These are phyloP conservation scores for Clarias fuscus DNA, from an alignment of 2,797 vertebrate genomes.

Conservation along the genomic window DNA sequence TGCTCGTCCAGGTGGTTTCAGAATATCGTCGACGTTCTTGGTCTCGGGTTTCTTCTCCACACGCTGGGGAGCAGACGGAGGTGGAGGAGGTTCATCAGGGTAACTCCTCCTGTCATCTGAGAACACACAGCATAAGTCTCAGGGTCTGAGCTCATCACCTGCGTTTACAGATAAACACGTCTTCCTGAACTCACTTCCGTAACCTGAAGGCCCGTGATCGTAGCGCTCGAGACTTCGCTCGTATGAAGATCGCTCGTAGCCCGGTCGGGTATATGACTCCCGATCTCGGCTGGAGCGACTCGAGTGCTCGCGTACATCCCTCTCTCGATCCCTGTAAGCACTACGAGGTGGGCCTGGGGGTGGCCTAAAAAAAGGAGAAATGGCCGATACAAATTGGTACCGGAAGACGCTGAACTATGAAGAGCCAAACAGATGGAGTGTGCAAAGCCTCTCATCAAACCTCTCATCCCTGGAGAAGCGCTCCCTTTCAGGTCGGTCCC, in stretches of 20 bases:
- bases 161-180: neutral
- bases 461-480: constrained; percentile 88
- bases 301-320: constrained; percentile 84
- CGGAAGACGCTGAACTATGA: neutral
- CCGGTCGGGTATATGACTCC: constrained; percentile 80
- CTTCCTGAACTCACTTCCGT: constrained; percentile 72
- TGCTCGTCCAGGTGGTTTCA: constrained; percentile 90
- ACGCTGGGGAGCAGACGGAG: constrained; percentile 78
- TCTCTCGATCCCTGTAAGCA: constrained; percentile 77
- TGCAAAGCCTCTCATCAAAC: constrained; percentile 64
- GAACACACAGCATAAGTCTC: constrained; percentile 28
- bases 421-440: neutral
- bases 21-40: constrained; percentile 95
- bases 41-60: constrained; percentile 95
- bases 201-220: constrained; percentile 80
- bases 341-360: constrained; percentile 73
- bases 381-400: neutral
- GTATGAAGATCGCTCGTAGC: constrained; percentile 84
- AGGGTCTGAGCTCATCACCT: neutral
- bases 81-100: constrained; percentile 84
- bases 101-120: constrained; percentile 88
- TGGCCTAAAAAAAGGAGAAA: constrained; percentile 63
- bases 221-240: constrained; percentile 87
- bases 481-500: constrained; percentile 91
- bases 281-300: constrained; percentile 83